Evolutionary conservation across 2,888 invertebrate genomes (phyloP).

Genomic region (Nephrotoma flavescens): DNA sequence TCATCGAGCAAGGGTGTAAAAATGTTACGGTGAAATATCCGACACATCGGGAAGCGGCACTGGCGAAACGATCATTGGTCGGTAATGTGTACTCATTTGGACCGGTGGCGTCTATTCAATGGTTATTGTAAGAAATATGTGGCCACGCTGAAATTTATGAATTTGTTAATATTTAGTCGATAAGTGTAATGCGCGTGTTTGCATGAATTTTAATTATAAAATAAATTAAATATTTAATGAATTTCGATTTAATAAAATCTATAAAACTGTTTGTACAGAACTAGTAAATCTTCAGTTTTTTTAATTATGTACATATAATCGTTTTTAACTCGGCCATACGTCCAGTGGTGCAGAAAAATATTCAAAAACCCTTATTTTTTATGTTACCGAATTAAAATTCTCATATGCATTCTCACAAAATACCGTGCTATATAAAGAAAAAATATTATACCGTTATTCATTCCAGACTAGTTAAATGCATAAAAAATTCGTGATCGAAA

Average conservation of each 20-base stretch:
- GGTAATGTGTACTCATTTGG: not conserved
- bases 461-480: not conserved
- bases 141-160: not conserved
- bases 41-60: not conserved
- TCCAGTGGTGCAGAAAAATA: not conserved
- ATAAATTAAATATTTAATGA: not conserved
- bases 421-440: not conserved
- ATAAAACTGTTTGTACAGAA: not conserved
- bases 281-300: not conserved
- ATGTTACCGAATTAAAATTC: not conserved
- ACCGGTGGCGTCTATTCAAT: not conserved
- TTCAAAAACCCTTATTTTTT: not conserved
- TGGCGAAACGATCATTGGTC: not conserved
- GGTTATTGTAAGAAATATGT: not conserved
- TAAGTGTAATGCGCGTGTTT: not conserved
- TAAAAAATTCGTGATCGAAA: not conserved
- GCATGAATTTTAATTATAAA: not conserved
- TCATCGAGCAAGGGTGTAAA: not conserved
- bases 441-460: not conserved
- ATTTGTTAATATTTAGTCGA: not conserved
- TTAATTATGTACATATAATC: not conserved
- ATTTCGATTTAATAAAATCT: not conserved
- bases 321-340: not conserved
- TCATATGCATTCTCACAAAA: not conserved
- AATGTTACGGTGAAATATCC: not conserved